Conservation (phyloP, 2,113 vertebrate genomes). For the Speoplatyrhinus poulsoni region DNA sequence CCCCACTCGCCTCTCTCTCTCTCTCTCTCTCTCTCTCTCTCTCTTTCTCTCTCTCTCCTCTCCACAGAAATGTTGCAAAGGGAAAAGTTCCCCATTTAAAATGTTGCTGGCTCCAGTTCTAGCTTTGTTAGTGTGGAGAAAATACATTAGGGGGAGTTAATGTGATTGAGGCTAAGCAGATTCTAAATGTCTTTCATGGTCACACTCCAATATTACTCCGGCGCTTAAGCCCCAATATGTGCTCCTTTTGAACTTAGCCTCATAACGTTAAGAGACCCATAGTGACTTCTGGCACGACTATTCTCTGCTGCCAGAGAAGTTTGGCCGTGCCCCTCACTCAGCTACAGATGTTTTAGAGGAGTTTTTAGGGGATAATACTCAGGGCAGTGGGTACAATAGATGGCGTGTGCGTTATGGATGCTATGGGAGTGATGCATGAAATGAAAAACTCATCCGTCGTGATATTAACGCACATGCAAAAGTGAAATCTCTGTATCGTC, state of each 20-base stretch:
- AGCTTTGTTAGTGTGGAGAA: constrained; percentile 64
- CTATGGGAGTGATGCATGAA: too few relatives aligned
- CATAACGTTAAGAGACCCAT: constrained; percentile 75
- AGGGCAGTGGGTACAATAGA: too few relatives aligned
- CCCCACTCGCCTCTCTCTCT: background rate
- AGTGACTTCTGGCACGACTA: too few relatives aligned
- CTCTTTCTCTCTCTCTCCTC: constrained; percentile 3
- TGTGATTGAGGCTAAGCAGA: constrained; percentile 79
- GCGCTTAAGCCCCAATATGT: constrained; percentile 71
- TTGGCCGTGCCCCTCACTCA: too few relatives aligned
- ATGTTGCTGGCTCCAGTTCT: constrained; percentile 52
- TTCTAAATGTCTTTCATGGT: constrained; percentile 81
- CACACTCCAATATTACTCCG: constrained; percentile 75
- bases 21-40: constrained; percentile 4
- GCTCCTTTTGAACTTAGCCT: constrained; percentile 78
- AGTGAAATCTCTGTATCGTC: too few relatives aligned
- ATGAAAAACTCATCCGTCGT: too few relatives aligned
- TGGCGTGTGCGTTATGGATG: too few relatives aligned
- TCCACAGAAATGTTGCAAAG: constrained; percentile 3
- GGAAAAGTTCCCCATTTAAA: constrained; percentile 68
- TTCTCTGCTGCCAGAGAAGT: too few relatives aligned
- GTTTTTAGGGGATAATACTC: too few relatives aligned
- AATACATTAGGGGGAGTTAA: constrained; percentile 74
- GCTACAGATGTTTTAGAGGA: too few relatives aligned
- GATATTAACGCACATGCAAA: too few relatives aligned